Evolutionary conservation across 1,140 invertebrate species (phyloP), one percentile per base, ranked within the genome.

Genomic region (Steinernema khuongi): DNA sequence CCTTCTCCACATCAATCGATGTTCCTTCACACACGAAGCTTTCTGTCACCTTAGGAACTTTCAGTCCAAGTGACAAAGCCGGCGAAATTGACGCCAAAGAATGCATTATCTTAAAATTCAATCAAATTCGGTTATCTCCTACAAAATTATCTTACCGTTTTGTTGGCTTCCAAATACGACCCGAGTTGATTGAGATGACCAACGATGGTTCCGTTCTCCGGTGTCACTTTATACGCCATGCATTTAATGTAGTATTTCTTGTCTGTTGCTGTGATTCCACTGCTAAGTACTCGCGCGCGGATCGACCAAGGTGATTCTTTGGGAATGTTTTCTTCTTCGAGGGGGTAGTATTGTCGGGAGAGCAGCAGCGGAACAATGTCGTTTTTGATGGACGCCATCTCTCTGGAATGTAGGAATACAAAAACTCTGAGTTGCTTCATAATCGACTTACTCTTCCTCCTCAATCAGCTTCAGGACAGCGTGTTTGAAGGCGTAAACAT

Each of bases 111-210:
- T 69, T 11, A 67, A 67, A 67, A 11, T 67, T 67, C 30, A 69
- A 69, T 11, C 68, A 69, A 32, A 29, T n/a, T n/a, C n/a, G 2
- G 30, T 32, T 69, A 69, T 11, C 26, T 19, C 26, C 41, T 18
- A 69, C 4, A 33, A 69, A 22, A 33, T 31, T 11, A 31, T 18
- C 30, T 50, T 69, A 71, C 70, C 70, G n/a, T 30, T 69, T 69
- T 71, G 44, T 71, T 71, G n/a, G 68, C 43, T 69, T 71, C 70
- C 7, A 71, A 28, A 70, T 71, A 71, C 41, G 70, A 7, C 11
- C 70, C 70, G 7, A 71, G 7, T n/a, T 33, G 30, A 26, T 71
- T 71, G 31, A 70, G 30, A 31, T 50, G 70, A 4, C 31, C 36
- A 7, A 33, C 31, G 43, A 71, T 17, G 7, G 36, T 41, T 31